Evolutionary conservation across 30 jellyfish, hydroid and myxozoan species (phyloP), one percentile per base, ranked within the genome.

Genomic region (Calvadosia cruxmelitensis): DNA sequence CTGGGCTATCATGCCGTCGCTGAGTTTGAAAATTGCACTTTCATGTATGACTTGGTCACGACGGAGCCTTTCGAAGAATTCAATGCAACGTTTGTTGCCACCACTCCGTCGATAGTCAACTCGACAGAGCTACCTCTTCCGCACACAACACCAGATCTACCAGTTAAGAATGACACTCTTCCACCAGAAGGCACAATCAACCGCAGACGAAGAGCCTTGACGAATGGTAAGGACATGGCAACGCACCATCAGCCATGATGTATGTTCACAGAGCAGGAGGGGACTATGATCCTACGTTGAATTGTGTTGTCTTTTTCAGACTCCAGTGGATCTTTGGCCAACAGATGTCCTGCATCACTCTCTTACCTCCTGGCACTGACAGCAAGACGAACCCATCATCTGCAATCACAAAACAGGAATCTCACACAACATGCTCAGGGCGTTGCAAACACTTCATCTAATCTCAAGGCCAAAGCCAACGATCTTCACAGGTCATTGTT

Each of bases 11-110:
- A 88, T 51, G 77, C 26, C 42, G 93, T 76, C 0, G 33, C 34
- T 28, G 84, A 69, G 64, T 88, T 88, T 68, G 36, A 63, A 53
- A 71, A 84, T 29, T 88, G 97, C 74, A 31, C 66, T 0, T 88
- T 88, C 53, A 53, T 16, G 30, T 49, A 23, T 28, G 86, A 50
- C n/a, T 10, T 20, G 10, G 57, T 42, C 20, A 20, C 10, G 15
- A 20, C 10, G 20, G 20, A 42, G 57, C 57, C 57, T 42, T 42
- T 42, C 20, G 20, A 5, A 20, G 57, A 42, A 20, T 42, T 42
- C 57, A 42, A 42, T 20, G 57, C 15, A 42, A 42, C 15, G 10
- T 20, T 42, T 42, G 57, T 42, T 42, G n/a, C n/a, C n/a, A n/a
- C n/a, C n/a, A n/a, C n/a, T n/a, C n/a, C n/a, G n/a, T n/a, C n/a